A percentile compares a stretch with the other conserved stretches of the same genome.
phyloP scores from a whole-genome alignment of 2,113 vertebrate species.

The Notechis scutatus region DNA sequence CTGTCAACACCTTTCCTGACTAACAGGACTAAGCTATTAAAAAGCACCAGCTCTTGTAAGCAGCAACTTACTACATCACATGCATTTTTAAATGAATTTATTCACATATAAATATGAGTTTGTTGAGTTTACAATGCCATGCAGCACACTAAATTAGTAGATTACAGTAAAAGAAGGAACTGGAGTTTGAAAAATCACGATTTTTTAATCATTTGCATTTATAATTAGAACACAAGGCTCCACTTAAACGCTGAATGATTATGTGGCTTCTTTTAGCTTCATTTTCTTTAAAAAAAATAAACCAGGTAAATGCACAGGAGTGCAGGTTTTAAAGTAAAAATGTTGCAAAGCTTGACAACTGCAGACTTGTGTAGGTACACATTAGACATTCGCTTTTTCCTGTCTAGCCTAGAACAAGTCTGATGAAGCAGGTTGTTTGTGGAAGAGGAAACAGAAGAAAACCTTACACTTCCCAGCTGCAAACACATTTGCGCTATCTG shows the following conservation, averaged over 20 bases:
- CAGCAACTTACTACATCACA: neutral
- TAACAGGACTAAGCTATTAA: neutral
- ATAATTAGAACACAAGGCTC: neutral
- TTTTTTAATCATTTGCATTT: neutral
- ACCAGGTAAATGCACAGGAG: neutral
- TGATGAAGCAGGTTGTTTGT: neutral
- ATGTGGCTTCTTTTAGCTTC: neutral
- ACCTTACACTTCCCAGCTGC: neutral
- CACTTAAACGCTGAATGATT: neutral
- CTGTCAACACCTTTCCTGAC: neutral
- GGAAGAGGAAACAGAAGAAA: neutral
- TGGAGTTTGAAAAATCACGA: neutral
- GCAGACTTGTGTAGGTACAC: neutral
- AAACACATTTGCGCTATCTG: neutral
- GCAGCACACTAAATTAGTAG: neutral
- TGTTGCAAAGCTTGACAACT: neutral
- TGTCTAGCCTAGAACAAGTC: neutral
- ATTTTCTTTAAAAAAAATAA: neutral
- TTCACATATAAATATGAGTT: neutral
- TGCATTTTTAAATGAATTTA: neutral
- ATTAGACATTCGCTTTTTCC: neutral
- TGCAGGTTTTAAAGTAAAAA: neutral
- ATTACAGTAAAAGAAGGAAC: neutral
- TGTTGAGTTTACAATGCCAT: neutral
- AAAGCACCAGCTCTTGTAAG: neutral